phyloP scores from a whole-genome alignment of 2,113 vertebrate genomes.

The Hippolais icterina region DNA sequence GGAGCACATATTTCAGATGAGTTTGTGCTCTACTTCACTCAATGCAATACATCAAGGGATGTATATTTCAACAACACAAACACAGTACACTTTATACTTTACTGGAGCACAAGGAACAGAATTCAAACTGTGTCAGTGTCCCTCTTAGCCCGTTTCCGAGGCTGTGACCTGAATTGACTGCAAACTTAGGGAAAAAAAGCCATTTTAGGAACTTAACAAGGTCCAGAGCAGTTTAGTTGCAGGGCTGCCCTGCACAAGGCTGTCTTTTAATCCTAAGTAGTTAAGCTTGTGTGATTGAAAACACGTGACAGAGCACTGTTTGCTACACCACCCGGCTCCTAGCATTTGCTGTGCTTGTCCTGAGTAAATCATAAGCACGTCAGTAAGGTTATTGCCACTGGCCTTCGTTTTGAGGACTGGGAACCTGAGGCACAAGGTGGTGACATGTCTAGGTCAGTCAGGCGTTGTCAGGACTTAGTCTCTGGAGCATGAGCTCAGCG shows the following conservation, averaged over 20 bases:
- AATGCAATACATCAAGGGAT: neutral
- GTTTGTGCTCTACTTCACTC: neutral
- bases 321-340: neutral
- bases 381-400: neutral
- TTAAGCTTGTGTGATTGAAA: neutral
- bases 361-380: neutral
- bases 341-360: neutral
- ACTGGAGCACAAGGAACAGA: neutral
- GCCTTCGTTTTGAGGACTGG: neutral
- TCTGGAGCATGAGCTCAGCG: neutral
- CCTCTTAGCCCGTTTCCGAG: neutral
- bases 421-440: neutral
- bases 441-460: neutral
- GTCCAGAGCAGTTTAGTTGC: neutral
- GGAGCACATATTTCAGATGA: neutral
- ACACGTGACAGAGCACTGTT: neutral
- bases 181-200: neutral
- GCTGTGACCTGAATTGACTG: neutral
- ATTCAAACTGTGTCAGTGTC: neutral
- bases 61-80: neutral
- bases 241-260: neutral
- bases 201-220: neutral
- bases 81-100: neutral
- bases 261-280: neutral
- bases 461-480: neutral